These are phyloP conservation scores for Sterrhoptilus dennistouni DNA, from an alignment of 2,113 vertebrate genomes.

Conservation along the genomic window DNA sequence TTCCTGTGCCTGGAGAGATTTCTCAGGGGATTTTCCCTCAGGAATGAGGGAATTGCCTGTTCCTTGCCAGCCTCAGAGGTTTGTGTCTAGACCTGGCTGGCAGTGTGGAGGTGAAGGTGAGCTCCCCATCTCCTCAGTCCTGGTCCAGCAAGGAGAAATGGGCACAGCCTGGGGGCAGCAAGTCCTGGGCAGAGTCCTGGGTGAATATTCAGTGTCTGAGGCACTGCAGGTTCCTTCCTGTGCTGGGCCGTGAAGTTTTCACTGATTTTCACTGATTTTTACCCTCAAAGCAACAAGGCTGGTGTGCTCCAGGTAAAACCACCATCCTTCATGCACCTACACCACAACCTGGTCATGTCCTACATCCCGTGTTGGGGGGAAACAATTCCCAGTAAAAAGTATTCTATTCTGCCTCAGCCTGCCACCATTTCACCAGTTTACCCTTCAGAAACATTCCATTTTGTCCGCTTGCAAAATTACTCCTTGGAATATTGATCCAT, in stretches of 20 bases:
- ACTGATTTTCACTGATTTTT: not conserved
- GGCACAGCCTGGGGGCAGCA: not conserved
- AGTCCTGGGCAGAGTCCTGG: not conserved
- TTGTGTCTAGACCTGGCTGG: not conserved
- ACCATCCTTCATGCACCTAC: not conserved
- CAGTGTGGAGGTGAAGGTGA: not conserved
- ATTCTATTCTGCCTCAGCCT: not conserved
- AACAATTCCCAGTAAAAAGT: not conserved
- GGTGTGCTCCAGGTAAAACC: not conserved
- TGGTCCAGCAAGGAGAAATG: not conserved
- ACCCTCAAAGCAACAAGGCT: not conserved
- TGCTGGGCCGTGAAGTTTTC: not conserved
- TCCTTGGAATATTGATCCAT: conserved; percentile 27
- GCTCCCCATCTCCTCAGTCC: not conserved
- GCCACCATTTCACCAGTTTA: not conserved
- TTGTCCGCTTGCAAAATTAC: conserved; percentile 41
- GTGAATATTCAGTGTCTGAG: not conserved
- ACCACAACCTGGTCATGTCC: fast-evolving
- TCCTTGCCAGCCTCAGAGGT: not conserved
- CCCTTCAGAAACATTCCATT: conserved; percentile 30
- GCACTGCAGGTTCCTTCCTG: not conserved
- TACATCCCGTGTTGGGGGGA: fast-evolving
- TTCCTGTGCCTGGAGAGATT: not conserved
- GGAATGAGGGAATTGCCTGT: not conserved
- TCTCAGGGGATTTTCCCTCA: not conserved